Evolutionary conservation across 2,888 invertebrate species (phyloP), one percentile per base, ranked within the genome.

Genomic region (Rhabditophanes sp.): DNA sequence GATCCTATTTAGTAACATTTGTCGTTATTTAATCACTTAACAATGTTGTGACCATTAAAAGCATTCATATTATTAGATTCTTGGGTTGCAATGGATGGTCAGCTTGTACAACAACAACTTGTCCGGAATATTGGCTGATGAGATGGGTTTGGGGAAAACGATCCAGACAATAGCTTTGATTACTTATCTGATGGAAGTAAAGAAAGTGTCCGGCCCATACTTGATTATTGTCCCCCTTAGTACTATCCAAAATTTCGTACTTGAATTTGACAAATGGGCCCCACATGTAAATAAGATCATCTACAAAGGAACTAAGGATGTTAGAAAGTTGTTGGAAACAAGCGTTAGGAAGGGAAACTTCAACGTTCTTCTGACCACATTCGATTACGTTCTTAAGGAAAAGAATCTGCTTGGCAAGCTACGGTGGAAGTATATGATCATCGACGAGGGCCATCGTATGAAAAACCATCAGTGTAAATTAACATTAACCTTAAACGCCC

Each of bases 381-480:
- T 96, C 65, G 96, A 99, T 67, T 99, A 96, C 68, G 84, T 96
- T 42, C 90, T 99, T 58, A 93, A 90, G 70, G 96, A 96, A 68
- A 96, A 93, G 67, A 77, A 81, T 2, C 78, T 85, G 8, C 72
- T 96, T 35, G 82, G 90, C 14, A 96, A 96, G 74, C n/a, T n/a
- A 18, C 82, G 82, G 48, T 99, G 96, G 90, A 93, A 93, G 68
- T 96, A 93, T 69, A 96, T 99, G 93, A 96, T 99, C 46, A 96
- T 99, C 59, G 96, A 99, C 69, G 96, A 99, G 69, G 96, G 96
- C 35, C 96, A 99, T 71, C 78, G 96, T 48, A 96, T 99, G 93
- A 99, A 99, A 73, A 99, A 99, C 71, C 96, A 99, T 70, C 93
- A 99, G 68, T 96, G 93, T 72, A 99, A 99, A 69, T 73, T 99